Conservation (phyloP, 2,797 vertebrate genomes). For the Mionectes olivaceus region DNA sequence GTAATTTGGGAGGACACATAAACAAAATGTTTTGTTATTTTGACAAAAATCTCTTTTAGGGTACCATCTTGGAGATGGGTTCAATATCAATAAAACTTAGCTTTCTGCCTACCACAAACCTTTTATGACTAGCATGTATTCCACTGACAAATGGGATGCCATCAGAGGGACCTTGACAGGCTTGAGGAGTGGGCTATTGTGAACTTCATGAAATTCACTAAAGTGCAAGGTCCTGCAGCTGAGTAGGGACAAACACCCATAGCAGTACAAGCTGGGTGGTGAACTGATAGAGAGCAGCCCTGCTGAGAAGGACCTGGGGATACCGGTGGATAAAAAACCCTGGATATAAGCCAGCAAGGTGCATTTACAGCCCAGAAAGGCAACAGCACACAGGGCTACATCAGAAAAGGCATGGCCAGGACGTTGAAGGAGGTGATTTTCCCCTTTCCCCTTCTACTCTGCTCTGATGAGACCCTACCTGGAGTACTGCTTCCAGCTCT, state of each 20-base stretch:
- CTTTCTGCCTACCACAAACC: not conserved
- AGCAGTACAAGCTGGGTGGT: not conserved
- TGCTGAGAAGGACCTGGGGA: not conserved
- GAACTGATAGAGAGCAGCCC: not conserved
- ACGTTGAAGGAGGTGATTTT: not conserved
- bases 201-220: not conserved
- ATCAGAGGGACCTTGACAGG: not conserved
- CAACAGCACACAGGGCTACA: not conserved
- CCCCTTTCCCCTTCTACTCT: not conserved
- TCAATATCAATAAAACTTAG: not conserved
- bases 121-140: not conserved
- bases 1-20: not conserved
- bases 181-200: not conserved
- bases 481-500: not conserved
- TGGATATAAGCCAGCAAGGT: not conserved
- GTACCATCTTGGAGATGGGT: not conserved
- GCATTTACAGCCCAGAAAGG: not conserved
- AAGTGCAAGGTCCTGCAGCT: not conserved
- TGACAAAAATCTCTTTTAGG: not conserved
- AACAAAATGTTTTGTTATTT: not conserved
- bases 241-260: not conserved
- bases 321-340: not conserved
- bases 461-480: not conserved
- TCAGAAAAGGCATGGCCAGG: not conserved
- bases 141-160: not conserved